Base-by-base conservation (phyloP, 2,888 invertebrate species). In the Spodoptera picta region DNA sequence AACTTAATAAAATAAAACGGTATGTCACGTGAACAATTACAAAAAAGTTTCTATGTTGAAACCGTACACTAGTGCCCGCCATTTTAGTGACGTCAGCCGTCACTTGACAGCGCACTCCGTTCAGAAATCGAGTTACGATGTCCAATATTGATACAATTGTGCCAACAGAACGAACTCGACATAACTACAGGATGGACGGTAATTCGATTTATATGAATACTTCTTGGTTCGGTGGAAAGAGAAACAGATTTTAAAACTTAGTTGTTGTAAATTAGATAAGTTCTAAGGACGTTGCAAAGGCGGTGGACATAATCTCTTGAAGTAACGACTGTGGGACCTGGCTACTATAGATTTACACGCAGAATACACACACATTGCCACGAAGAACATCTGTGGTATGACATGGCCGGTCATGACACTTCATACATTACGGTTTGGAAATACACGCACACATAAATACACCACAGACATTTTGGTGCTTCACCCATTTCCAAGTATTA, bases 141-240 rank as follows among this genome's bases (percentile, higher is more conserved):
- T 87, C 89, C 92, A 91, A 92, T 92, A 91, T 92, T 91, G 91
- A 92, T 91, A 91, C 89, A 91, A 91, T 91, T 90, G 89, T 89
- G 85, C 87, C 86, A 90, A 90, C 90, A 88, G 85, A 90, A 88
- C 84, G 87, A 88, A 88, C 82, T 75, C 81, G 83, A 86, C 85
- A 85, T 87, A 88, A 87, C 87, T 86, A 87, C 77, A 80, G 83
- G 84, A 83, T 83, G 84, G 81, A 70, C 82, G 80, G 85, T 90
- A 89, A 90, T 87, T 90, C 80, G 79, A 90, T 89, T 90, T 85
- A 73, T 78, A 68, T 78, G 80, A 83, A 87, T 87, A 87, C 82
- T 87, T 73, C 80, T 82, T 82, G 75, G 70, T 75, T 72, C 66
- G 69, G 75, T 58, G 60, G 62, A 76, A 78, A 77, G 75, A 83